A percentile compares a stretch with the other conserved stretches of the same genome.
Conservation (phyloP, 2,797 vertebrate species). For the Urosaurus nigricauda region DNA sequence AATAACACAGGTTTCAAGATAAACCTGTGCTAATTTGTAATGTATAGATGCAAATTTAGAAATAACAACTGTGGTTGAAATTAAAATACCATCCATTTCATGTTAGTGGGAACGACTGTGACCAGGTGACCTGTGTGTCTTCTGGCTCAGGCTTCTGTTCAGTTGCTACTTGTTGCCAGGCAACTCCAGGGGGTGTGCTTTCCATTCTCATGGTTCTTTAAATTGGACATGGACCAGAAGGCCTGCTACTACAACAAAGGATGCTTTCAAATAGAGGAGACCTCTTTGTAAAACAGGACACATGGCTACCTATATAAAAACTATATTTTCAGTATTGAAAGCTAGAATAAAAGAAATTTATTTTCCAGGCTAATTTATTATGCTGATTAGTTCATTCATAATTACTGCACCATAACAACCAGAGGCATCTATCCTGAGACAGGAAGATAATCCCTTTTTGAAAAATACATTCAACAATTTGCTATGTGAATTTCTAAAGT, state of each 20-base stretch:
- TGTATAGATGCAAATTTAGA: neutral
- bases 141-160: neutral
- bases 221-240: neutral
- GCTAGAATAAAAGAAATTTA: constrained; percentile 13
- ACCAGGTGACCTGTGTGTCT: neutral
- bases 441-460: constrained; percentile 29
- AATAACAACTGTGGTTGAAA: neutral
- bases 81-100: neutral
- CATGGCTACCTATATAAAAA: neutral
- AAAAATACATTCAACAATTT: constrained; percentile 24
- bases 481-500: constrained; percentile 10
- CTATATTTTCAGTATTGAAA: neutral
- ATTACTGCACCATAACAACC: constrained; percentile 32
- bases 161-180: neutral
- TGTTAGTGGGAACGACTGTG: neutral
- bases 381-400: constrained; percentile 31
- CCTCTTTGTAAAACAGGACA: neutral
- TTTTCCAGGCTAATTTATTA: constrained; percentile 27
- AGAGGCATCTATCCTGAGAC: neutral
- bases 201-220: neutral
- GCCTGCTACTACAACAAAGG: neutral
- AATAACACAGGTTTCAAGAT: neutral
- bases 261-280: neutral
- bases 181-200: neutral
- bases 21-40: neutral